Conservation (phyloP, 30 jellyfish, hydroid and myxozoan genomes). For the Rhopilema esculentum region DNA sequence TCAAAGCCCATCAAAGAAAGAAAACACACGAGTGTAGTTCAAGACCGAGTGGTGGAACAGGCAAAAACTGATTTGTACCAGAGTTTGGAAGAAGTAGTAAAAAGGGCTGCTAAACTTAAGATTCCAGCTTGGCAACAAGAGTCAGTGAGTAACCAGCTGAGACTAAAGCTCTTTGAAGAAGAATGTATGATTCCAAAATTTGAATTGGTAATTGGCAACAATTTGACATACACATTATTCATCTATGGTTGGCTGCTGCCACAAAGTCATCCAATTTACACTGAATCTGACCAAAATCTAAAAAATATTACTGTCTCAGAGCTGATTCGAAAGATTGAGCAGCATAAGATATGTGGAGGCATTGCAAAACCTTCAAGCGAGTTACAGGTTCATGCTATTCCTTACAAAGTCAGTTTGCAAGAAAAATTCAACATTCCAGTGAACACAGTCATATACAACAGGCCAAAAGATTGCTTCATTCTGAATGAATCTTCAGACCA, state of each 20-base stretch:
- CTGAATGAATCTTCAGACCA: background rate
- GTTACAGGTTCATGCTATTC: background rate
- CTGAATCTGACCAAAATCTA: background rate
- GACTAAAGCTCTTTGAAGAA: background rate
- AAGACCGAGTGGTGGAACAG: slow-evolving; percentile 8
- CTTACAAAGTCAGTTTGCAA: background rate
- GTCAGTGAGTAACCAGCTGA: background rate
- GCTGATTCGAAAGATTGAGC: slow-evolving; percentile 19
- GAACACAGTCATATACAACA: background rate
- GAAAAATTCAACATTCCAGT: background rate
- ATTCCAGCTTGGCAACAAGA: slow-evolving; percentile 22
- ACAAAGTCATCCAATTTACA: background rate
- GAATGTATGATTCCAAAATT: slow-evolving; percentile 1
- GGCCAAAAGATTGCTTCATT: slow-evolving; percentile 3
- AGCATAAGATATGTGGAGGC: slow-evolving; percentile 24
- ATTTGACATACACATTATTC: background rate
- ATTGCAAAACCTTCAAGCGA: slow-evolving; percentile 4
- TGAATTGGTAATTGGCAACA: background rate
- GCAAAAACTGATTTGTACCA: slow-evolving; percentile 21
- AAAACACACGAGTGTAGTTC: background rate
- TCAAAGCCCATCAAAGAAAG: background rate
- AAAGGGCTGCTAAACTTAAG: background rate
- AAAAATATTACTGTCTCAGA: slow-evolving; percentile 16
- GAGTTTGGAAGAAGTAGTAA: slow-evolving; percentile 5
- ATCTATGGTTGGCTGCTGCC: slow-evolving; percentile 9